Base-by-base conservation (phyloP, 53 echinoderm and acorn worm genomes). In the Apostichopus leukothele region DNA sequence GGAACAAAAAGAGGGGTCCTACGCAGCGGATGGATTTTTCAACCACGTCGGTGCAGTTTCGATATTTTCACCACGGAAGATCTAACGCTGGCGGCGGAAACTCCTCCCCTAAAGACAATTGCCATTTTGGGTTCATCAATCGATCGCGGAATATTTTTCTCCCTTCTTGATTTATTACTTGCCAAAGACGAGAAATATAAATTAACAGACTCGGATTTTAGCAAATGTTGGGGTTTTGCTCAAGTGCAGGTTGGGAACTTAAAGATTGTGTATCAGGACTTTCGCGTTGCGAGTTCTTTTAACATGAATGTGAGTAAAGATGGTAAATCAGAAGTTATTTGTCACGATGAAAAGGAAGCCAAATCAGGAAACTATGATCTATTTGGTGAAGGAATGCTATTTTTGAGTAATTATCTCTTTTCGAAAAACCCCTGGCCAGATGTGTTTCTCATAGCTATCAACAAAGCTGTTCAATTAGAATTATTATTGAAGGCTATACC, bases 161-260 rank as follows among this genome's bases (percentile, higher is more conserved):
- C 85, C 8, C 50, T 85, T 16, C 14, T 85, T 5, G 85, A 85
- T 18, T 50, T 85, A 66, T 9, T 85, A 57, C 85, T 85, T 1
- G 27, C 63, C 5, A 50, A 27, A 18, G 66, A 25, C 66, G 63
- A 85, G 18, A 85, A 68, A 39, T 8, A 9, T 26, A 5, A 68
- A 11, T 6, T 85, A 7, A 51, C 1, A 7, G 66, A 85, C 5
- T 67, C 67, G 11, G 27, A 85, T 85, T 39, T 85, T 5, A 11
- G 22, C 11, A 22, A 85, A 50, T 85, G 85, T 27, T 85, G 85
- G 85, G 85, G 85, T 21, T 85, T 67, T 67, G 85, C 85, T 12
- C 22, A 85, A 50, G 1, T 85, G 5, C 67, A 85, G 66, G 85
- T 85, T 63, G 67, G 85, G 50, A 85, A 22, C 14, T 27, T 85